Base-by-base conservation (phyloP, 2,888 invertebrate species). In the Halictus ligatus region DNA sequence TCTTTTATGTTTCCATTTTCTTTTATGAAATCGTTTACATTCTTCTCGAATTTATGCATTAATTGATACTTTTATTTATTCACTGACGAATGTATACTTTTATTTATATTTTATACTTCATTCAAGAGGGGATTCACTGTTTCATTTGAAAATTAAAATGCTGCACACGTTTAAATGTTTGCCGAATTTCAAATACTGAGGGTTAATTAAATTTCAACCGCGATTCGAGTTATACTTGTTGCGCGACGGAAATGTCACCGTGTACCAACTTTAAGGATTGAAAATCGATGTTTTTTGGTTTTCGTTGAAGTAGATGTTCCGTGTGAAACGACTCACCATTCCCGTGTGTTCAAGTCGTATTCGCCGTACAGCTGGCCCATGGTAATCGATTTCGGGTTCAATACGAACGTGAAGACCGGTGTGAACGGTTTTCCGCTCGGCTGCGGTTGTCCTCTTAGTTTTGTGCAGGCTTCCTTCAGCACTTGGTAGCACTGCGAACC, bases 341-440 rank as follows among this genome's bases (percentile, higher is more conserved):
- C 98, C 91, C 98, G 98, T 0, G 98, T 98, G 88, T 97, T 96
- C 77, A 97, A 93, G 94, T 98, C 98, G 93, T 98, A 98, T 95
- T 98, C 97, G 0, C 98, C 98, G 92, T 98, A 98, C n/a, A 98
- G 96, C 94, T 98, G 98, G 0, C 98, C 98, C 97, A 98, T 97
- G 8, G 98, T 98, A 87, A 98, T 97, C 4, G 98, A 97, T 95
- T 98, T 98, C 13, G 98, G 98, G 95, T 98, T 98, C 80, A 98
- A 96, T 0, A 97, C 96, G 93, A 96, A 96, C 0, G 97, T 96
- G 89, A 96, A 96, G 0, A 97, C 97, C 0, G 96, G 95, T 21
- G 96, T 96, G 94, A 98, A 98, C 0, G 97, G 96, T 85, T 96
- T 96, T 25, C 98, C 97, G 83, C 97, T 97, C 0, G 97, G 97